A percentile compares a stretch with the other conserved stretches of the same genome.
Evolutionary conservation across 2,888 invertebrate species (phyloP).

Genomic region (Rhingia campestris): DNA sequence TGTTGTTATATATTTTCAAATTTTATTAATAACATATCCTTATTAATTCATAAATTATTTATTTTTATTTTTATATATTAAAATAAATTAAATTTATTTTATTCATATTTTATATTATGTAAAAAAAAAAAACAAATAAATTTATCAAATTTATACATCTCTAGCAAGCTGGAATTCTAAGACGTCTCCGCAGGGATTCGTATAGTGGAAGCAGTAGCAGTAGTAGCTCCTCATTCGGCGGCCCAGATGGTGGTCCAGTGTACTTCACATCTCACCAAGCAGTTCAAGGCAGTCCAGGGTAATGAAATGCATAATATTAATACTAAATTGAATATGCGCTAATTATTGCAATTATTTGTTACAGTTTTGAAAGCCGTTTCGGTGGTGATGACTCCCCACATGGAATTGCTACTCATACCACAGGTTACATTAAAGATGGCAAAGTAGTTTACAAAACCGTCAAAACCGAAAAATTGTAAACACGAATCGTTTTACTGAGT

Average conservation of each 20-base stretch:
- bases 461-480: slow-evolving; percentile 49
- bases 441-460: slow-evolving; percentile 38
- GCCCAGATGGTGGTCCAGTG: slow-evolving; percentile 69
- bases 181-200: slow-evolving; percentile 57
- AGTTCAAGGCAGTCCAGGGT: slow-evolving; percentile 60
- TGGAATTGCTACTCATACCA: slow-evolving; percentile 72
- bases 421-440: slow-evolving; percentile 73
- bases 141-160: too few species aligned
- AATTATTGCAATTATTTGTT: slow-evolving; percentile 5
- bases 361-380: slow-evolving; percentile 74
- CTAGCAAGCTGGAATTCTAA: slow-evolving; percentile 63
- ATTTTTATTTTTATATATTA: too few species aligned
- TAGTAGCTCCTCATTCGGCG: slow-evolving; percentile 19
- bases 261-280: slow-evolving; percentile 69
- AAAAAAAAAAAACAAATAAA: too few species aligned
- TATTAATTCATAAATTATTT: too few species aligned
- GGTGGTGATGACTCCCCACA: slow-evolving; percentile 33
- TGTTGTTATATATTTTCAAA: too few species aligned
- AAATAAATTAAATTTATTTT: too few species aligned
- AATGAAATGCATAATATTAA: not conserved
- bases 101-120: too few species aligned
- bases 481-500: not conserved
- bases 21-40: too few species aligned
- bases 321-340: not conserved
- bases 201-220: slow-evolving; percentile 10